Evolutionary conservation across 2,888 invertebrate genomes (phyloP).

Genomic region (Magallana nippona): DNA sequence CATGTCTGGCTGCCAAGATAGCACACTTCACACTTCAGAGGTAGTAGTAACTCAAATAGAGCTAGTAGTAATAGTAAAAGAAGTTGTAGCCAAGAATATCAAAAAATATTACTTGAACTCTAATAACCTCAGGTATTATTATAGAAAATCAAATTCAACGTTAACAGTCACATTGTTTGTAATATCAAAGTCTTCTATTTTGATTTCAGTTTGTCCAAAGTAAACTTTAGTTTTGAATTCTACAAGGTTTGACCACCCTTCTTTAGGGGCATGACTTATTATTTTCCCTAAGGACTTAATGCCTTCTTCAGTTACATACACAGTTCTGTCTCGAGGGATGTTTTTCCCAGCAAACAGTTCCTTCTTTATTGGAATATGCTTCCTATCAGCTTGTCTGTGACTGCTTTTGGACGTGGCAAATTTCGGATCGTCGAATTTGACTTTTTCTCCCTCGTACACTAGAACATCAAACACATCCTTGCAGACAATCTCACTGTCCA

Average conservation of each 20-base stretch:
- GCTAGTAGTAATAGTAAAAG: too few relatives aligned
- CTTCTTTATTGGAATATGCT: neutral
- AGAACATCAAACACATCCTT: conserved; percentile 18
- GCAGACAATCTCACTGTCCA: neutral
- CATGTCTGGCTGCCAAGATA: too few relatives aligned
- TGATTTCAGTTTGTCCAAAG: conserved; percentile 29
- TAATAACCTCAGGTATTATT: too few relatives aligned
- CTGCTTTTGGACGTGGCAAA: neutral
- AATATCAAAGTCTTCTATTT: conserved; percentile 5
- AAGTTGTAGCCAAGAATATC: too few relatives aligned
- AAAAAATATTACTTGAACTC: too few relatives aligned
- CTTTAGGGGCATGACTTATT: neutral
- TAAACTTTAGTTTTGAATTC: neutral
- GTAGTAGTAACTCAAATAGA: too few relatives aligned
- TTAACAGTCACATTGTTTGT: neutral
- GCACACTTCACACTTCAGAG: too few relatives aligned
- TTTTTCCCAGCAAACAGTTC: neutral
- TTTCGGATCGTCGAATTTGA: conserved; percentile 2
- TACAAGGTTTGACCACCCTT: conserved; percentile 19
- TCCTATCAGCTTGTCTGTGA: conserved; percentile 6
- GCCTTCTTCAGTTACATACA: conserved; percentile 11
- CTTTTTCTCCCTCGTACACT: conserved; percentile 18
- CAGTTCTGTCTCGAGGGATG: neutral
- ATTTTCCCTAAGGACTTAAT: neutral
- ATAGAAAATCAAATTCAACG: neutral